These are phyloP conservation scores for Sphaerodactylus townsendi DNA, from an alignment of 2,113 vertebrate species.

Conservation along the genomic window DNA sequence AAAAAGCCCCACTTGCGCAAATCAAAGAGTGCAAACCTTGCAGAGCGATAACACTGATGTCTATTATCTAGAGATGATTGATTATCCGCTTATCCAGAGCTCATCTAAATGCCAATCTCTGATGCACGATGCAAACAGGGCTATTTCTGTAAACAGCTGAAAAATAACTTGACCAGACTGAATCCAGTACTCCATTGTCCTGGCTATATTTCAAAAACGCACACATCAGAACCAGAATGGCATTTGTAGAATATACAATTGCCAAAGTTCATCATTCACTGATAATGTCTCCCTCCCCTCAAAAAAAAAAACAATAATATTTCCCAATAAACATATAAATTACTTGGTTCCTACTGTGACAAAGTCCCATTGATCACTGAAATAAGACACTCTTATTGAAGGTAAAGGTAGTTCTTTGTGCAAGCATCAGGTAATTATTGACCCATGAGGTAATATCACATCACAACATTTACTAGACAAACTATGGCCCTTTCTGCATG, in stretches of 20 bases:
- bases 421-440: no score
- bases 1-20: conserved; percentile 51
- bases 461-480: no score
- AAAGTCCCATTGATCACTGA: not conserved
- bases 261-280: not conserved
- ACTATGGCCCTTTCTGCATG: no score
- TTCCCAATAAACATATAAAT: not conserved
- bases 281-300: not conserved
- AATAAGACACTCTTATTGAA: no score
- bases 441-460: no score
- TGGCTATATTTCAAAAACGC: conserved; percentile 16
- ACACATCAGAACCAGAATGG: not conserved
- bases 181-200: conserved; percentile 7
- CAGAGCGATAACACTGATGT: conserved; percentile 65
- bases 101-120: conserved; percentile 44
- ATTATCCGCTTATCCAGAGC: conserved; percentile 52
- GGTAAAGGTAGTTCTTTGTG: no score
- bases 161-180: conserved; percentile 19
- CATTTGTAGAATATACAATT: not conserved
- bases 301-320: not conserved
- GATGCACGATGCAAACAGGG: conserved; percentile 19
- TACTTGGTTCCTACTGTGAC: not conserved
- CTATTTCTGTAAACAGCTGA: conserved; percentile 52
- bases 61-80: conserved; percentile 55
- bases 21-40: conserved; percentile 61